Percentiles rank a stretch among this genome's conserved stretches.
Conservation (phyloP, 2,113 vertebrate genomes). For the Calypte anna region DNA sequence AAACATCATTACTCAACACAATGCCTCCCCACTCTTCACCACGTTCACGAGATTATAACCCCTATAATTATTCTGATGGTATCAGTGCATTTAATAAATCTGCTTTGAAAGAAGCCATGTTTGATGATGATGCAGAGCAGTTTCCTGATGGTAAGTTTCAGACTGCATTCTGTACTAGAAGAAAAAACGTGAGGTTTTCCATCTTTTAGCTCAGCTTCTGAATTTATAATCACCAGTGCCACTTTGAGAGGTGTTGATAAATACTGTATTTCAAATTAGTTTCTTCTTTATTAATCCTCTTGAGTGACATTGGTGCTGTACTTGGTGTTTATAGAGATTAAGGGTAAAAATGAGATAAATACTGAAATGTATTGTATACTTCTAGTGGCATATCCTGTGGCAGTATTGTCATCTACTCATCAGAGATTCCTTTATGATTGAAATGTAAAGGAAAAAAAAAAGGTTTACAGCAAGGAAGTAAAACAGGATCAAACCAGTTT, state of each 20-base stretch:
- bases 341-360: not conserved
- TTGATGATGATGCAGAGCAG: conserved; percentile 87
- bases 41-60: conserved; percentile 88
- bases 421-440: not conserved
- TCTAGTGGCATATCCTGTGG: not conserved
- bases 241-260: not conserved
- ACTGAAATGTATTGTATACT: not conserved
- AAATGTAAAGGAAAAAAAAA: not conserved
- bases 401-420: not conserved
- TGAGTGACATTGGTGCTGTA: not conserved
- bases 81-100: conserved; percentile 86
- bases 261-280: accelerated
- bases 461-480: not conserved
- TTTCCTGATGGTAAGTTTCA: conserved; percentile 84
- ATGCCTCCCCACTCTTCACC: conserved; percentile 88
- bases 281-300: not conserved
- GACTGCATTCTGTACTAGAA: not conserved
- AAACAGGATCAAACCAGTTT: not conserved
- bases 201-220: not conserved
- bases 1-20: conserved; percentile 91
- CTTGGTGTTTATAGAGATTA: not conserved
- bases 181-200: not conserved
- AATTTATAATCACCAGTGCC: not conserved
- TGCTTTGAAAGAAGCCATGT: conserved; percentile 87
- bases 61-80: conserved; percentile 88